A percentile compares a stretch with the other conserved stretches of the same genome.
Evolutionary conservation across 2,888 invertebrate genomes (phyloP).

Genomic region (Laothoe populi): DNA sequence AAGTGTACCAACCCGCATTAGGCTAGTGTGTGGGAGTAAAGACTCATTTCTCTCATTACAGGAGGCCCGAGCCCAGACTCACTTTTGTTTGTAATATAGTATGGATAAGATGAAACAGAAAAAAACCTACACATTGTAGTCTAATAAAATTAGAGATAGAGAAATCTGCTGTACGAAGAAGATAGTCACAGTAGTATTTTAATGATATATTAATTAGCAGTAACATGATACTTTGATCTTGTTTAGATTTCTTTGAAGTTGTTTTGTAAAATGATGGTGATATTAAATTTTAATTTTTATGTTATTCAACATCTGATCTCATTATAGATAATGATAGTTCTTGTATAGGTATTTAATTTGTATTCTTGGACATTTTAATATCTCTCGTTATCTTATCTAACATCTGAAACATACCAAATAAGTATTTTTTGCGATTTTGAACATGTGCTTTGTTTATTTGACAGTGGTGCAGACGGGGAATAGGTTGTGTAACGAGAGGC

Average conservation of each 20-base stretch:
- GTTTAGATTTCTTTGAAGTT: slow-evolving; percentile 9
- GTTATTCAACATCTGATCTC: not conserved
- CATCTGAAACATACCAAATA: no score
- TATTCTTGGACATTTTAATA: not conserved
- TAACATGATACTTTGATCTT: slow-evolving; percentile 11
- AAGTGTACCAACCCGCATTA: no score
- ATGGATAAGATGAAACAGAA: not conserved
- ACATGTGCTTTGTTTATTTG: no score
- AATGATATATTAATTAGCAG: slow-evolving; percentile 13
- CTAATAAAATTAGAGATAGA: not conserved
- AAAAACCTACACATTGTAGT: not conserved
- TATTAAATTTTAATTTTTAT: not conserved
- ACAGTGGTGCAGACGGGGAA: no score
- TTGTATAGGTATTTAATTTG: not conserved
- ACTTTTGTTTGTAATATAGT: no score
- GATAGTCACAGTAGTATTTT: not conserved
- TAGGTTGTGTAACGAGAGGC: no score
- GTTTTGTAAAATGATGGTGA: slow-evolving; percentile 4
- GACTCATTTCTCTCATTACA: no score
- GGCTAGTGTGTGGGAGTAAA: no score
- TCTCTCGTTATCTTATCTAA: not conserved
- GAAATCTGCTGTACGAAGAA: not conserved
- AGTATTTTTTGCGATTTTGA: no score
- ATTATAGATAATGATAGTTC: not conserved
- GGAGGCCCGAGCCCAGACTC: no score